These are phyloP conservation scores for Eucriotettix oculatus DNA, from an alignment of 2,888 invertebrate species.

Conservation along the genomic window DNA sequence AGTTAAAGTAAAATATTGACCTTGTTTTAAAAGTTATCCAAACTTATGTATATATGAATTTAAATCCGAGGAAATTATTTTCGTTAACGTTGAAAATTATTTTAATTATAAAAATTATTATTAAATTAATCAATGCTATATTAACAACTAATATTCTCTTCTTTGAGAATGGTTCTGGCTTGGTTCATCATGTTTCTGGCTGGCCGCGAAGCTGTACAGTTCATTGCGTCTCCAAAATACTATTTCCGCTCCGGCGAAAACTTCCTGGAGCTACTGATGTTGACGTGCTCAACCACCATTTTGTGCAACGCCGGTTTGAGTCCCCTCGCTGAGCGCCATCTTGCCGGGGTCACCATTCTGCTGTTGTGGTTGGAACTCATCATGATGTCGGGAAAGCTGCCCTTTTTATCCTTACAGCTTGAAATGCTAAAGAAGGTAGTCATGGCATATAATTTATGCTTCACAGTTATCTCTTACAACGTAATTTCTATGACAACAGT, in stretches of 20 bases:
- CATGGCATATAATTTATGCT: too few relatives aligned
- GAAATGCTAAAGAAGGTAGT: conserved; percentile 58
- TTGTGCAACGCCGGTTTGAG: not conserved
- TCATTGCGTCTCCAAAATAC: conserved; percentile 44
- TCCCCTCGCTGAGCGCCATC: conserved; percentile 31
- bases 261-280: conserved; percentile 51
- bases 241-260: conserved; percentile 51
- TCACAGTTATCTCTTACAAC: too few relatives aligned
- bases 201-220: conserved; percentile 52
- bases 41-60: too few relatives aligned
- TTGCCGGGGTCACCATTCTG: conserved; percentile 56
- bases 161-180: not conserved
- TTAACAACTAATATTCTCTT: too few relatives aligned
- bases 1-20: too few relatives aligned
- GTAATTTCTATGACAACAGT: too few relatives aligned
- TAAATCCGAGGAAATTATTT: too few relatives aligned
- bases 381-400: conserved; percentile 61
- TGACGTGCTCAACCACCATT: conserved; percentile 43
- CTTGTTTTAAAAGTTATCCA: too few relatives aligned
- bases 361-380: conserved; percentile 61
- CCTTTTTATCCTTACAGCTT: conserved; percentile 61
- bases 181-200: conserved; percentile 42
- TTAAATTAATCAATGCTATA: too few relatives aligned
- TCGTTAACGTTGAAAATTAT: too few relatives aligned
- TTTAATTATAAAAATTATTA: too few relatives aligned